Evolutionary conservation across 64 coral and sea anemone genomes (phyloP).

Genomic region (Actinia tenebrosa): DNA sequence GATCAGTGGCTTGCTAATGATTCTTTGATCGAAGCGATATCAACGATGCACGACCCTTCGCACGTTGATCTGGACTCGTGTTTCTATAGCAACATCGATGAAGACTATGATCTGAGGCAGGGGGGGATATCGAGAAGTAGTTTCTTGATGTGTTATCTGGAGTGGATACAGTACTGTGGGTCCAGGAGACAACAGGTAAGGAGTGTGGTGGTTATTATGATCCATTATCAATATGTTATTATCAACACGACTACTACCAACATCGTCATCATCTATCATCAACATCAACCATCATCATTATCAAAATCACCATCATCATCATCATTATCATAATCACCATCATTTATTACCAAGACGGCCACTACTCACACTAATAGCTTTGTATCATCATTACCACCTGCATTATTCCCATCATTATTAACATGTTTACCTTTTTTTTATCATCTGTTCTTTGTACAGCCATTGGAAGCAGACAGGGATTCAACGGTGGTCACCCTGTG

Average conservation of each 20-base stretch:
- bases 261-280: too few relatives aligned
- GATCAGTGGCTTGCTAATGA: slow-evolving; percentile 76
- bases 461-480: slow-evolving; percentile 59
- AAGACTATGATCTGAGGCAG: slow-evolving; percentile 83
- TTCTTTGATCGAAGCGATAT: slow-evolving; percentile 34
- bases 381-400: not conserved
- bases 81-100: slow-evolving; percentile 95
- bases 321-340: too few relatives aligned
- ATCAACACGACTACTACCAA: too few relatives aligned
- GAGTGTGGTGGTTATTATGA: not conserved
- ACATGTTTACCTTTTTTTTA: not conserved
- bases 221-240: too few relatives aligned
- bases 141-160: slow-evolving; percentile 66
- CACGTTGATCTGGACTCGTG: slow-evolving; percentile 76
- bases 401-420: not conserved
- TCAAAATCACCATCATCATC: too few relatives aligned
- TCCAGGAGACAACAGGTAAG: slow-evolving; percentile 70
- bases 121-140: slow-evolving; percentile 77
- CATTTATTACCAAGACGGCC: too few relatives aligned
- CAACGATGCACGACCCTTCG: slow-evolving; percentile 40
- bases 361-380: too few relatives aligned
- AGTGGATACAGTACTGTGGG: slow-evolving; percentile 94
- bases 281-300: too few relatives aligned
- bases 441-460: slow-evolving; percentile 20
- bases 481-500: slow-evolving; percentile 80